Percentiles rank a stretch among this genome's conserved stretches.
These are phyloP conservation scores for Globodera ellingtonae DNA, from an alignment of 1,140 invertebrate species.

Conservation along the genomic window DNA sequence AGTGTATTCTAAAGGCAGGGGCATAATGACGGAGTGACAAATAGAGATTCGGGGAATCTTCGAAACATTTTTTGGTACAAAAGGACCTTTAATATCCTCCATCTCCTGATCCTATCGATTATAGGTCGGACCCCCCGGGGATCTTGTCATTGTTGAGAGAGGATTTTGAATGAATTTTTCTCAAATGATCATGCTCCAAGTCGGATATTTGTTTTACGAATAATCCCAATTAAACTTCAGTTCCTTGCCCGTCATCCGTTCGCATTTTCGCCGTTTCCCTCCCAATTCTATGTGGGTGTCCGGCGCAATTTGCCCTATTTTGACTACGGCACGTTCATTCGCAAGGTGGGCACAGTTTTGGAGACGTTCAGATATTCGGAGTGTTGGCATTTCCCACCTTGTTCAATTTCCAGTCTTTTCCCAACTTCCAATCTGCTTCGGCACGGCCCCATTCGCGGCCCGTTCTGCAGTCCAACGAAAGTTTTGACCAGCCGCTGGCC, in stretches of 20 bases:
- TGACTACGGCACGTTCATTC: constrained; percentile 58
- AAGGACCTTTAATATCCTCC: too few relatives aligned
- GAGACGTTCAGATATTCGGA: too few relatives aligned
- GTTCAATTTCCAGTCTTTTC: constrained; percentile 8
- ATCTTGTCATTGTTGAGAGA: too few relatives aligned
- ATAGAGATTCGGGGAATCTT: too few relatives aligned
- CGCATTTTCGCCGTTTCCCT: constrained; percentile 62
- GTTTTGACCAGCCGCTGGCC: constrained; percentile 22
- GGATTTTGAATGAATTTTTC: too few relatives aligned
- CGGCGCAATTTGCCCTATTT: constrained; percentile 63
- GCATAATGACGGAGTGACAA: too few relatives aligned
- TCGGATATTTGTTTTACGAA: too few relatives aligned
- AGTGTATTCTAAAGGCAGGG: too few relatives aligned
- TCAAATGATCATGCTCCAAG: too few relatives aligned
- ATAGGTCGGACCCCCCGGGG: too few relatives aligned
- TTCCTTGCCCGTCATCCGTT: constrained; percentile 56
- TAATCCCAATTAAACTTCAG: background rate
- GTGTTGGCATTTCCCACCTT: background rate
- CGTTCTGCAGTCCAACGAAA: constrained; percentile 14
- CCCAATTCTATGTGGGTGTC: constrained; percentile 61
- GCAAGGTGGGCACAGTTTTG: constrained; percentile 40
- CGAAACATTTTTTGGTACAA: too few relatives aligned
- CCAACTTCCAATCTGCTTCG: constrained; percentile 5
- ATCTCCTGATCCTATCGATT: too few relatives aligned
- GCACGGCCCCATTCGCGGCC: constrained; percentile 16